phyloP scores from a whole-genome alignment of 2,797 vertebrate species.

The Hydrolagus colliei region DNA sequence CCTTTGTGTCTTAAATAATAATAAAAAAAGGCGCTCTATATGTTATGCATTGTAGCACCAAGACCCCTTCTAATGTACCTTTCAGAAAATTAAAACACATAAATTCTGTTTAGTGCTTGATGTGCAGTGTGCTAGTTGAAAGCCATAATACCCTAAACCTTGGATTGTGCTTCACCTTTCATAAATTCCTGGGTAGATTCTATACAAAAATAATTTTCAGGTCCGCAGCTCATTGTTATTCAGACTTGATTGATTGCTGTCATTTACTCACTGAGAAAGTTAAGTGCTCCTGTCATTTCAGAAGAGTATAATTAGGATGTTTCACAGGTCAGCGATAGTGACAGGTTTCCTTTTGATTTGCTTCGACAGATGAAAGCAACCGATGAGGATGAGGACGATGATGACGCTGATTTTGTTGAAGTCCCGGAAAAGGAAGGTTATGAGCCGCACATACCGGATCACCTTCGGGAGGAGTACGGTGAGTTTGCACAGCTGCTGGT shows the following conservation, averaged over 20 bases:
- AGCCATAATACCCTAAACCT: slow-evolving; percentile 65
- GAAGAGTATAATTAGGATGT: slow-evolving; percentile 82
- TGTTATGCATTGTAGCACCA: slow-evolving; percentile 88
- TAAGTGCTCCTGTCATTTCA: slow-evolving; percentile 86
- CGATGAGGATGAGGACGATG: slow-evolving; percentile 54
- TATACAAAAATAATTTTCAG: slow-evolving; percentile 82
- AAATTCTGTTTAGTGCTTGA: slow-evolving; percentile 88
- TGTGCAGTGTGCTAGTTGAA: slow-evolving; percentile 59
- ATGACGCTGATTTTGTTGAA: slow-evolving; percentile 77
- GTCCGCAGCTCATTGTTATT: slow-evolving; percentile 81
- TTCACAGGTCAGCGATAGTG: slow-evolving; percentile 79
- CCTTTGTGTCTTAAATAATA: slow-evolving; percentile 69
- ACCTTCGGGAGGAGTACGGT: slow-evolving; percentile 78
- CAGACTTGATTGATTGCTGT: slow-evolving; percentile 78
- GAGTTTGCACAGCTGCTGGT: slow-evolving; percentile 60
- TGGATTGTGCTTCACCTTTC: slow-evolving; percentile 86
- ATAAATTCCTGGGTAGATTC: slow-evolving; percentile 84
- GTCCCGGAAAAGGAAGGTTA: slow-evolving; percentile 93
- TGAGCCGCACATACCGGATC: slow-evolving; percentile 76
- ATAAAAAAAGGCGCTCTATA: slow-evolving; percentile 49
- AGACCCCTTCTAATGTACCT: slow-evolving; percentile 70
- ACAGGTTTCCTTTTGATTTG: slow-evolving; percentile 83
- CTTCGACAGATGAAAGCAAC: slow-evolving; percentile 52
- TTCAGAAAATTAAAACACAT: slow-evolving; percentile 96
- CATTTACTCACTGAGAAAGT: slow-evolving; percentile 77